These are phyloP conservation scores for Stomatorhinus walkeri DNA, from an alignment of 2,797 vertebrate genomes.

Conservation along the genomic window DNA sequence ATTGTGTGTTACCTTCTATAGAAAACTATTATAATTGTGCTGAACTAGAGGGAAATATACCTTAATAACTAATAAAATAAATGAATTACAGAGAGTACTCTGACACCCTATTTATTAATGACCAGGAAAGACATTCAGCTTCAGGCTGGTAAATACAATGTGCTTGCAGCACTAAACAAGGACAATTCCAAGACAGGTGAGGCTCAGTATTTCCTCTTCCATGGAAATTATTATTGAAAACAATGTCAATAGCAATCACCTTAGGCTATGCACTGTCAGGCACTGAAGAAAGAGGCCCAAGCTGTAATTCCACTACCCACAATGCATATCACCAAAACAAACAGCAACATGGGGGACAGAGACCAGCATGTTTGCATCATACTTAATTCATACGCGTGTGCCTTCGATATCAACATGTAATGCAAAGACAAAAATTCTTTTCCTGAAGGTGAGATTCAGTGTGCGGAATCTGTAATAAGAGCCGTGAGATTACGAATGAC, in stretches of 20 bases:
- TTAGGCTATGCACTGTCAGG: conserved; percentile 51
- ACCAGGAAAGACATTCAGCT: conserved; percentile 10
- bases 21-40: not conserved
- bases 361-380: not conserved
- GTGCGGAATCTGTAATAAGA: not conserved
- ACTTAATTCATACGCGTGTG: not conserved
- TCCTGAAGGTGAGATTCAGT: not conserved
- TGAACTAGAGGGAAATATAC: not conserved
- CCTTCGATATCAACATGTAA: not conserved
- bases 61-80: not conserved
- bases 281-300: conserved; percentile 43
- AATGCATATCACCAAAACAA: conserved; percentile 37
- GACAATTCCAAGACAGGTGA: conserved; percentile 29
- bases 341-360: conserved; percentile 2
- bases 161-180: conserved; percentile 22
- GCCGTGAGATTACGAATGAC: not conserved
- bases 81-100: not conserved
- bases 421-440: not conserved
- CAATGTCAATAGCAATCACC: conserved; percentile 55
- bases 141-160: conserved; percentile 9
- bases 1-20: not conserved
- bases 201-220: conserved; percentile 47
- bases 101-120: conserved; percentile 1
- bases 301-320: conserved; percentile 53
- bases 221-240: conserved; percentile 54